Percentiles rank a stretch among this genome's conserved stretches.
phyloP scores from a whole-genome alignment of 2,113 vertebrate genomes.

The Perca schrenkii region DNA sequence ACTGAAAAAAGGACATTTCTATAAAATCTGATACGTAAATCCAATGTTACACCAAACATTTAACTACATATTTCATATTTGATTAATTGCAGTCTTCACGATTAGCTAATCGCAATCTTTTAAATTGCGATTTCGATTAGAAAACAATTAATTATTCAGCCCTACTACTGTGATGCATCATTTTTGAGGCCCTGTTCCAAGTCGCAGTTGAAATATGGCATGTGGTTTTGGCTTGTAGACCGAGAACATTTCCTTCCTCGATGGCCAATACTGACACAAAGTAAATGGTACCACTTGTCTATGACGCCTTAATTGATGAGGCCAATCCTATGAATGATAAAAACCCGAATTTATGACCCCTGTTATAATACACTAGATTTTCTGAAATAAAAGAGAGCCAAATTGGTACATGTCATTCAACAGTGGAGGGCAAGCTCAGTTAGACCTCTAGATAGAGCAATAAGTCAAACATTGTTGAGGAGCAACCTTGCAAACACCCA shows the following conservation, averaged over 20 bases:
- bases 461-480: conserved; percentile 31
- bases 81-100: no score
- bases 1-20: no score
- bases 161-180: background rate
- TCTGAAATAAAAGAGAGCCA: background rate
- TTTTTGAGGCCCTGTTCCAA: background rate
- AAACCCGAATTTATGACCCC: background rate
- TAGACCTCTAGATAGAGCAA: background rate
- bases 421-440: background rate
- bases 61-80: no score
- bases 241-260: background rate
- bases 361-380: background rate
- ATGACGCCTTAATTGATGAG: background rate
- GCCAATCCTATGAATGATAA: background rate
- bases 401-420: conserved; percentile 4
- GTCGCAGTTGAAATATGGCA: background rate
- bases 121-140: no score
- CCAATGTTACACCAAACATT: no score
- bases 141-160: no score
- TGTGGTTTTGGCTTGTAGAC: background rate
- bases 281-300: no score
- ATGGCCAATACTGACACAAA: background rate
- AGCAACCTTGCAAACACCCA: conserved; percentile 36
- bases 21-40: no score
- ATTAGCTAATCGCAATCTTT: no score